A percentile compares a stretch with the other conserved stretches of the same genome.
Conservation (phyloP, 2,797 vertebrate genomes). For the Taeniopygia guttata region DNA sequence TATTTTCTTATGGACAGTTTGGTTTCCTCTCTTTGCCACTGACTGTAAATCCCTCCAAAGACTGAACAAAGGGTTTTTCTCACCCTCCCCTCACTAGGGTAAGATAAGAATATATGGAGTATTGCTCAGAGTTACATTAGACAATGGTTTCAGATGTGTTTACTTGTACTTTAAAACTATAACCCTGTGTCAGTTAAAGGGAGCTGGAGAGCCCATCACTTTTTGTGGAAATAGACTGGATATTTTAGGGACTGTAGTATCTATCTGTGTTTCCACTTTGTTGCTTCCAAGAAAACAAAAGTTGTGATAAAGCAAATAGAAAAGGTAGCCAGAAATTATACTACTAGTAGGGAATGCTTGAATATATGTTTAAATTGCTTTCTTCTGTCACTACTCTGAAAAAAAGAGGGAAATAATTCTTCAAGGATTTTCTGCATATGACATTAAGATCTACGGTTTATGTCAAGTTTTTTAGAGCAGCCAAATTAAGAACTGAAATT, state of each 20-base stretch:
- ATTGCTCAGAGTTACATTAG: background rate
- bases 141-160: background rate
- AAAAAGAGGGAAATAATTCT: background rate
- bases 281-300: background rate
- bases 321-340: background rate
- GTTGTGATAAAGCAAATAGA: background rate
- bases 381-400: background rate
- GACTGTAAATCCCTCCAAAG: background rate
- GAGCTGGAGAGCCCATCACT: background rate
- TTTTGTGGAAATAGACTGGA: background rate
- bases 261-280: background rate
- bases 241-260: background rate
- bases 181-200: background rate
- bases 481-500: background rate
- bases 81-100: accelerated
- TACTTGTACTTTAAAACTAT: background rate
- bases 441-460: background rate
- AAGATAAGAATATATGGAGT: background rate
- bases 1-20: background rate
- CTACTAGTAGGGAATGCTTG: background rate
- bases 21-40: background rate
- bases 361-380: background rate
- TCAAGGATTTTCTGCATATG: background rate
- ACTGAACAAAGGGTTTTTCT: background rate
- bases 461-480: background rate